Conservation (phyloP, 2,888 invertebrate genomes). For the Netelia fuscicornis region DNA sequence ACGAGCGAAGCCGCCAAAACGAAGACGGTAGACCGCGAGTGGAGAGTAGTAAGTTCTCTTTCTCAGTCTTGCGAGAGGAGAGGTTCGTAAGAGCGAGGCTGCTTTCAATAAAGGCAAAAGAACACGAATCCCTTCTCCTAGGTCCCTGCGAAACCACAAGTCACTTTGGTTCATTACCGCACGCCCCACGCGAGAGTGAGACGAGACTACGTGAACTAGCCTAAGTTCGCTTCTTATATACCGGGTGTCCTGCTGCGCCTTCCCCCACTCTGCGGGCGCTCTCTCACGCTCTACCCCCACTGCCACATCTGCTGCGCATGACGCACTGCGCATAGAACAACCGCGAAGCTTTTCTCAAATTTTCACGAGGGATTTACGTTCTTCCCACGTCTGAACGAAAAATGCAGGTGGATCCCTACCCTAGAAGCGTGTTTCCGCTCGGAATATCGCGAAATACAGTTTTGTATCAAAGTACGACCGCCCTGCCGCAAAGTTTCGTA, state of each 20-base stretch:
- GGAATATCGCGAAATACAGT: neutral
- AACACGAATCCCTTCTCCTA: slow-evolving; percentile 77
- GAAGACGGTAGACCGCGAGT: slow-evolving; percentile 16
- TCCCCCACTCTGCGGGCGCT: neutral
- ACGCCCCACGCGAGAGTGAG: slow-evolving; percentile 82
- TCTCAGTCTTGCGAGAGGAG: slow-evolving; percentile 56
- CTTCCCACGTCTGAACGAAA: neutral
- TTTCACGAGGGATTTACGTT: slow-evolving; percentile 45
- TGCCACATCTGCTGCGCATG: neutral
- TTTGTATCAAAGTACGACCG: neutral
- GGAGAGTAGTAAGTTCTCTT: slow-evolving; percentile 34
- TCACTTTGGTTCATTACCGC: slow-evolving; percentile 83
- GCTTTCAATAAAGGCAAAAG: slow-evolving; percentile 83
- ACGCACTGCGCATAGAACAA: neutral
- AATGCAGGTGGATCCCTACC: neutral
- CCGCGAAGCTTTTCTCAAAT: slow-evolving; percentile 44
- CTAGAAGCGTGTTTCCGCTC: neutral
- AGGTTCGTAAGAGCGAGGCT: slow-evolving; percentile 80
- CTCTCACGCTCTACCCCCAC: too few species aligned
- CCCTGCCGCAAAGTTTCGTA: too few species aligned
- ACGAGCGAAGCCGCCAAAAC: slow-evolving; percentile 21
- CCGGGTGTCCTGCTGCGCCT: slow-evolving; percentile 14
- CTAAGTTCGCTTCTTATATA: slow-evolving; percentile 50
- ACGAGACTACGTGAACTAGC: slow-evolving; percentile 76
- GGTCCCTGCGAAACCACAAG: slow-evolving; percentile 79